A percentile compares a stretch with the other conserved stretches of the same genome.
These are phyloP conservation scores for Herminia tarsipennalis DNA, from an alignment of 2,888 invertebrate species.

Conservation along the genomic window DNA sequence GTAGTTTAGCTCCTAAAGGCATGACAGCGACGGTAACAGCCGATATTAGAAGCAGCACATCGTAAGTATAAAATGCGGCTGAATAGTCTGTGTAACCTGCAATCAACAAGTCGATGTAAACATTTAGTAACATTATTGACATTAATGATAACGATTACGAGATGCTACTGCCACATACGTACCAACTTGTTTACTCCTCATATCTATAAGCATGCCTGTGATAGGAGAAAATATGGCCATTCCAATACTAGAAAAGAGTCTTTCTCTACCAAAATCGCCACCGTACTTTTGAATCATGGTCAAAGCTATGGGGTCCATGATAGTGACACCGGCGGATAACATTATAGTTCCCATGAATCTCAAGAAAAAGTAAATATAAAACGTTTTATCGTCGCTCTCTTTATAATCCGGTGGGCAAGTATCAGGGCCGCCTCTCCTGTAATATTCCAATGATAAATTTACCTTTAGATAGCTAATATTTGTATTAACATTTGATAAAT, in stretches of 20 bases:
- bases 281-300: conserved; percentile 94
- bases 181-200: conserved; percentile 86
- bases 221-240: conserved; percentile 94
- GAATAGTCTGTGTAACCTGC: conserved; percentile 93
- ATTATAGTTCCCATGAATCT: conserved; percentile 93
- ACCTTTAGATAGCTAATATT: conserved; percentile 52
- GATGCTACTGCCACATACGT: conserved; percentile 61
- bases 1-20: conserved; percentile 91
- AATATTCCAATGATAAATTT: conserved; percentile 68
- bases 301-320: conserved; percentile 95
- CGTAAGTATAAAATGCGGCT: conserved; percentile 94
- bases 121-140: conserved; percentile 69
- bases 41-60: conserved; percentile 89
- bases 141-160: conserved; percentile 72
- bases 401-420: conserved; percentile 93
- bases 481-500: conserved; percentile 57
- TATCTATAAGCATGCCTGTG: conserved; percentile 92
- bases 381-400: conserved; percentile 91
- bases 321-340: conserved; percentile 93
- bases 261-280: conserved; percentile 92
- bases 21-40: conserved; percentile 91
- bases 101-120: conserved; percentile 69
- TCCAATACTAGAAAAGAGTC: conserved; percentile 92
- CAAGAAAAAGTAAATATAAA: conserved; percentile 93
- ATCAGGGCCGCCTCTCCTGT: conserved; percentile 89